Evolutionary conservation across 1,140 invertebrate species (phyloP).

Genomic region (Zelostemma sp.): DNA sequence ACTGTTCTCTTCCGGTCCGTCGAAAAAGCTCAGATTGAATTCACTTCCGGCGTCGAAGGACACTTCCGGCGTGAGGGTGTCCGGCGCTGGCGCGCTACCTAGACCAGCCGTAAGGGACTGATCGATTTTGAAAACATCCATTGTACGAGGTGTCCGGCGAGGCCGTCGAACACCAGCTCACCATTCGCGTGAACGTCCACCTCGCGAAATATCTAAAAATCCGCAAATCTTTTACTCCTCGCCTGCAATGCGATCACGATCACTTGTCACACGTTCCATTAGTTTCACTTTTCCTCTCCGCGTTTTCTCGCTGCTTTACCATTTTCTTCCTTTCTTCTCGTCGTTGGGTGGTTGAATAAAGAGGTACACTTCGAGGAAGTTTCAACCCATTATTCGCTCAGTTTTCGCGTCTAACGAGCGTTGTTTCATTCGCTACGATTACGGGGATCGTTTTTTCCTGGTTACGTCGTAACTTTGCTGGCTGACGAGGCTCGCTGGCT

Average conservation of each 20-base stretch:
- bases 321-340: conserved; percentile 10
- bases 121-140: conserved; percentile 78
- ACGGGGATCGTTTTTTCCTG: conserved; percentile 34
- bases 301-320: not conserved
- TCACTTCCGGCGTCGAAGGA: conserved; percentile 81
- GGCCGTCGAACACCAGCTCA: conserved; percentile 35
- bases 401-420: conserved; percentile 6
- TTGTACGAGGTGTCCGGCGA: conserved; percentile 59
- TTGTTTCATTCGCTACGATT: conserved; percentile 14
- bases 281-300: not conserved
- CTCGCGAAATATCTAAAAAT: not conserved
- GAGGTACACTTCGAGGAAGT: conserved; percentile 10
- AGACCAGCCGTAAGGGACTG: conserved; percentile 73
- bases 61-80: conserved; percentile 76
- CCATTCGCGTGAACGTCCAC: conserved; percentile 38
- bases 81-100: conserved; percentile 72
- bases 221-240: no score
- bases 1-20: conserved; percentile 76
- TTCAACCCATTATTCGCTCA: conserved; percentile 59
- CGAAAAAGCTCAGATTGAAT: conserved; percentile 85
- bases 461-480: conserved; percentile 26
- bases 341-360: conserved; percentile 12
- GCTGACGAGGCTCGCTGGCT: conserved; percentile 11
- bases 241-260: no score
- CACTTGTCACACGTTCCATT: not conserved